A percentile compares a stretch with the other conserved stretches of the same genome.
phyloP scores from a whole-genome alignment of 2,888 invertebrate genomes.

The Sisyra terminalis region DNA sequence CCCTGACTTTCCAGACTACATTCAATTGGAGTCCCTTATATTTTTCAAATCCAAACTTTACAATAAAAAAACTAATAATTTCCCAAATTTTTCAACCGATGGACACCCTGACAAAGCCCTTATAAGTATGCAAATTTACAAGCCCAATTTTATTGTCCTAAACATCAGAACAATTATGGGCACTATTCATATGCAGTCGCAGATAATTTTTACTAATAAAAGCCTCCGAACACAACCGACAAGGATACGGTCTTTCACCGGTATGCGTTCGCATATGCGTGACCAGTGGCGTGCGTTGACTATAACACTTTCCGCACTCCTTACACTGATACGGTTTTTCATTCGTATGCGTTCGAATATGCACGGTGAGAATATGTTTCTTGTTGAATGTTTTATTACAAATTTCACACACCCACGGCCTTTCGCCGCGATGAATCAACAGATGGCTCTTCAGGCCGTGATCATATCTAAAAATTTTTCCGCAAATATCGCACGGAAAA shows the following conservation, averaged over 20 bases:
- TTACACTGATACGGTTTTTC: conserved; percentile 19
- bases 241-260: conserved; percentile 25
- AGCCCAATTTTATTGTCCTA: no score
- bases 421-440: conserved; percentile 29
- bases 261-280: conserved; percentile 20
- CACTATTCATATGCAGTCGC: conserved; percentile 2
- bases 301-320: conserved; percentile 31
- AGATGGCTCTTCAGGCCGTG: conserved; percentile 30
- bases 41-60: no score
- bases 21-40: no score
- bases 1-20: no score
- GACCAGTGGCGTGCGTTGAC: conserved; percentile 30
- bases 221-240: neutral
- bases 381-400: conserved; percentile 31
- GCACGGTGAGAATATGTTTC: conserved; percentile 27
- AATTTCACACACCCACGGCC: conserved; percentile 28
- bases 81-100: no score
- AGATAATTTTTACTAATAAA: conserved; percentile 5
- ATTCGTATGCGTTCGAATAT: conserved; percentile 18
- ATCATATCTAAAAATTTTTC: conserved; percentile 30
- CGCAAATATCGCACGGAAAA: conserved; percentile 32
- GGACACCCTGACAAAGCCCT: no score
- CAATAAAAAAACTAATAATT: no score
- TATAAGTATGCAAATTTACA: no score
- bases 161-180: conserved; percentile 3